Base-by-base conservation (phyloP, 2,888 invertebrate species). In the Coelinius sp. region DNA sequence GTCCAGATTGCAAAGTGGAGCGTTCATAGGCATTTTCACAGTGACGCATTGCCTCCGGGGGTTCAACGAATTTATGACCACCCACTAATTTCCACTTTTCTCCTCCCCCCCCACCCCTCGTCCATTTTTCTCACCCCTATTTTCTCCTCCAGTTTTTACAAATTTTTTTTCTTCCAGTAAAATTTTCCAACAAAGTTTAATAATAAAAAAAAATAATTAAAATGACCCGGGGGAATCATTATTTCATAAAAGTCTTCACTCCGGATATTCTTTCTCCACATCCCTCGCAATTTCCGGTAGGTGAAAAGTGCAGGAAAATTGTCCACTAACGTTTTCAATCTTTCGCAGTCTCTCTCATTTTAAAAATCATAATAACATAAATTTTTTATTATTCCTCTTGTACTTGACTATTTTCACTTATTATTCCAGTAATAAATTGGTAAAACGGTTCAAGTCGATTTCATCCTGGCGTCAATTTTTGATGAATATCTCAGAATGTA, bases 151-250 rank as follows among this genome's bases (percentile, higher is more conserved):
- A 59, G 75, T 79, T 78, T 79, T 77, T 75, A 82, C 81, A 83
- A 82, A 81, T 83, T 83, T 83, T 82, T 83, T 82, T 82, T 78
- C 82, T 59, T 41, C 65, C 59, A 68, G 35, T 59, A 7, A n/a
- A 38, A 12, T 31, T n/a, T 46, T 17, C 46, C 10, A 65, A 52
- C 44, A 62, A 70, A 44, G 20, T 52, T 27, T 44, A 35, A 27
- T n/a, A 27, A 10, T 17, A 67, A 62, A 35, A 52, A 38, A 62
- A 35, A 44, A 49, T 14, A 17, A 8, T 14, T 41, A 49, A 17
- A 56, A 44, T 53, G 27, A 53, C 56, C 24, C 22, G 41, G 14
- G 24, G 67, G 27, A 24, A 53, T 53, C 24, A 53, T 53, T 53
- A 53, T 53, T 24, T 53, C 24, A 24, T 17, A n/a, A 53, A 24